phyloP scores from a whole-genome alignment of 2,113 vertebrate genomes.

The Vombatus ursinus region DNA sequence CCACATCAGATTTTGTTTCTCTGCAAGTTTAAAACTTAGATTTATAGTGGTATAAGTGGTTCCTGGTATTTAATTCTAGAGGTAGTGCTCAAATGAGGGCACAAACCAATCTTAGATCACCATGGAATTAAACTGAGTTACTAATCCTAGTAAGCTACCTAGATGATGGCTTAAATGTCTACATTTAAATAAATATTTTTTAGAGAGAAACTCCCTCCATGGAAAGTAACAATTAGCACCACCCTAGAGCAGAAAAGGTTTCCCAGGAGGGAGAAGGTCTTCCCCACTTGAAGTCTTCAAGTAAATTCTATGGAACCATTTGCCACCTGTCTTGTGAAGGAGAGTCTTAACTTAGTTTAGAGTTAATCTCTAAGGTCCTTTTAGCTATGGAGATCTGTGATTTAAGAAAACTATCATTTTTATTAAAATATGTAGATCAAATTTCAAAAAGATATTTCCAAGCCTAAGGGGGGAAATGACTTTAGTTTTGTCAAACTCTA shows the following conservation, averaged over 20 bases:
- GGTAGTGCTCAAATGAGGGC: neutral
- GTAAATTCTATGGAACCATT: neutral
- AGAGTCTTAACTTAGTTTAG: neutral
- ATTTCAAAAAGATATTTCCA: neutral
- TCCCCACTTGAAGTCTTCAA: neutral
- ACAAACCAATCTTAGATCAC: neutral
- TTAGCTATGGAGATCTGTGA: neutral
- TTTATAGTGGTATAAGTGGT: neutral
- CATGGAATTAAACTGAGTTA: neutral
- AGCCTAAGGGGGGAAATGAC: too few relatives aligned
- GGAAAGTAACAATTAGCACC: neutral
- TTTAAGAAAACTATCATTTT: neutral
- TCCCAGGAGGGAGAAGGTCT: neutral
- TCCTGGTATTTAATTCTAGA: neutral
- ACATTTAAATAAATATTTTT: neutral
- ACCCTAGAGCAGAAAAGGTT: neutral
- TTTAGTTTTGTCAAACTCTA: neutral
- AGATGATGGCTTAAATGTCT: neutral
- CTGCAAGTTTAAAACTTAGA: too few relatives aligned
- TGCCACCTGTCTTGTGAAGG: neutral
- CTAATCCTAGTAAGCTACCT: neutral
- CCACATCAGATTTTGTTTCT: too few relatives aligned
- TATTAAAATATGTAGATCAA: neutral
- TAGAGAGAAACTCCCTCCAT: neutral
- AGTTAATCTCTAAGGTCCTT: neutral